Evolutionary conservation across 2,113 vertebrate genomes (phyloP).

Genomic region (Tamias sibiricus): DNA sequence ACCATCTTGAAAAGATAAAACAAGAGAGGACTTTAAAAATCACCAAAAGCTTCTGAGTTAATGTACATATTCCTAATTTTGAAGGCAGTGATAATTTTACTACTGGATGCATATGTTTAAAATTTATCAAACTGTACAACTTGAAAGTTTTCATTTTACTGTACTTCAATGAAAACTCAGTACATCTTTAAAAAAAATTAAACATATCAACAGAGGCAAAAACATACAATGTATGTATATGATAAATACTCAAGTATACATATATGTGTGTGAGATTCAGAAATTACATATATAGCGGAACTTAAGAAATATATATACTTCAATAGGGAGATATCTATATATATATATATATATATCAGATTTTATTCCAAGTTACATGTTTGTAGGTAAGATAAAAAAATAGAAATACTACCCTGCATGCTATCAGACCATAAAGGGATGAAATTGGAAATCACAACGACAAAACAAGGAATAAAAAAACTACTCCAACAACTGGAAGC

Average conservation of each 20-base stretch:
- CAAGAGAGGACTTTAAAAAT: neutral
- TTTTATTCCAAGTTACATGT: neutral
- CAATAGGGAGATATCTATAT: no score
- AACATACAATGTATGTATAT: neutral
- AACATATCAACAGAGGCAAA: no score
- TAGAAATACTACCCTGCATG: no score
- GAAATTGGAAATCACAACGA: no score
- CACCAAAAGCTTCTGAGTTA: neutral
- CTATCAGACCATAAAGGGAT: no score
- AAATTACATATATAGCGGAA: no score
- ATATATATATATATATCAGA: neutral
- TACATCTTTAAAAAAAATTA: neutral
- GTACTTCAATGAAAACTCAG: neutral
- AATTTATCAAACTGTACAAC: neutral
- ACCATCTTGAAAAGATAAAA: neutral
- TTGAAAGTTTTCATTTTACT: neutral
- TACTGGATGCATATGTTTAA: neutral
- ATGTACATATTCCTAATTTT: neutral
- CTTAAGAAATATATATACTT: no score
- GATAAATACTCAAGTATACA: neutral
- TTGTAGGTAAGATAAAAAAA: neutral
- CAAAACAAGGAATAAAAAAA: no score
- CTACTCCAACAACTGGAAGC: no score
- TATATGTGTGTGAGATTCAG: no score
- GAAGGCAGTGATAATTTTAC: neutral